phyloP scores from a whole-genome alignment of 2,888 invertebrate genomes.

The Sphecodes monilicornis region DNA sequence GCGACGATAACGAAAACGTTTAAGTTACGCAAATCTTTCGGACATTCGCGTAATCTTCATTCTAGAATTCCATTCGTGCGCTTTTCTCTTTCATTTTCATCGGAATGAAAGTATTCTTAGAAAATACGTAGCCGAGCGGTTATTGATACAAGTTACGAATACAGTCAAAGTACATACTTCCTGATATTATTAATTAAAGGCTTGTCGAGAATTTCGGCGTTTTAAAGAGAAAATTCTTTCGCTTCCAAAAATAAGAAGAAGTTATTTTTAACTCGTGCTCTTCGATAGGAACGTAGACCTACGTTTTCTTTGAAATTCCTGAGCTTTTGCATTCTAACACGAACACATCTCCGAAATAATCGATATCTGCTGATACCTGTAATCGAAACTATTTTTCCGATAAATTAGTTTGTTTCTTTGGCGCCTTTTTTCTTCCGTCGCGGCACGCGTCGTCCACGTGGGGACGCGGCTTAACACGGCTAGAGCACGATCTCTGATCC shows the following conservation, averaged over 20 bases:
- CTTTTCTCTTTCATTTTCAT: background rate
- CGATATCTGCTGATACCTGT: no score
- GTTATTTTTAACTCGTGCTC: background rate
- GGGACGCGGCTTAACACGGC: background rate
- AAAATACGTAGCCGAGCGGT: no score
- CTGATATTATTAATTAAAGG: background rate
- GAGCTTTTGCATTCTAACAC: background rate
- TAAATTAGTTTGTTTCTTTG: background rate
- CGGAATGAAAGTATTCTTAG: no score
- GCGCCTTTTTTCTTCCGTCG: background rate
- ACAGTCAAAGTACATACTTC: background rate
- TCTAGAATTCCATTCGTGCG: background rate
- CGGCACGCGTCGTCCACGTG: slow-evolving; percentile 6
- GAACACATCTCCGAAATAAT: background rate
- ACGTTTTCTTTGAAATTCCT: background rate
- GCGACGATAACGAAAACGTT: background rate
- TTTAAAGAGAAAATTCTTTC: background rate
- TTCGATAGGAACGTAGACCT: background rate
- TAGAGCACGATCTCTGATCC: slow-evolving; percentile 27
- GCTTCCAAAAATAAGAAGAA: background rate
- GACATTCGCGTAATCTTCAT: background rate
- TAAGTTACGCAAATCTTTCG: background rate
- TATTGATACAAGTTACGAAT: no score
- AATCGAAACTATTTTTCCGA: background rate
- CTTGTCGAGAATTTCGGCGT: background rate